Evolutionary conservation across 2,113 vertebrate genomes (phyloP).

Genomic region (Gnathonemus longibarbis): DNA sequence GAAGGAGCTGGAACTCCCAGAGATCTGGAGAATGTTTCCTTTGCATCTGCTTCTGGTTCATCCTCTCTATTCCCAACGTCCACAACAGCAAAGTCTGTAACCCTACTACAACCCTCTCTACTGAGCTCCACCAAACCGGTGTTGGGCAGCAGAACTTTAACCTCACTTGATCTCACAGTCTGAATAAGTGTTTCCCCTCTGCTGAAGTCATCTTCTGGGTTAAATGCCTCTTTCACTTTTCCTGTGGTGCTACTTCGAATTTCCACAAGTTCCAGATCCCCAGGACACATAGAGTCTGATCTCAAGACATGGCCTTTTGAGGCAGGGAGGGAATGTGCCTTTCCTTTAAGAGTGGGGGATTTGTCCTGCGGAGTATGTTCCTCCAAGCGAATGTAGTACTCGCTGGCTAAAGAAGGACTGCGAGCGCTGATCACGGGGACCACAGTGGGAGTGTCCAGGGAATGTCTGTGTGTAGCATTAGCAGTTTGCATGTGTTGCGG

Average conservation of each 20-base stretch:
- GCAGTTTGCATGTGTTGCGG: slow-evolving; percentile 62
- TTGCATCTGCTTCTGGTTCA: slow-evolving; percentile 30
- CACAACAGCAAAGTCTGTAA: slow-evolving; percentile 65
- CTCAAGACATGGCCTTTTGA: slow-evolving; percentile 21
- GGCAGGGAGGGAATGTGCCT: slow-evolving; percentile 26
- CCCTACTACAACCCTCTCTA: slow-evolving; percentile 53
- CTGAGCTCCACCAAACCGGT: slow-evolving; percentile 61
- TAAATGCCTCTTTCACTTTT: slow-evolving; percentile 53
- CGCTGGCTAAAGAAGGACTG: slow-evolving; percentile 81
- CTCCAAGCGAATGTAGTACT: slow-evolving; percentile 85
- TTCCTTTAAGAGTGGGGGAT: slow-evolving; percentile 56
- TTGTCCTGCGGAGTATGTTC: slow-evolving; percentile 73
- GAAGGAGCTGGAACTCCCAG: slow-evolving; percentile 53
- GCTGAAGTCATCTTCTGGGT: slow-evolving; percentile 38
- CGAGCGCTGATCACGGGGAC: slow-evolving; percentile 86
- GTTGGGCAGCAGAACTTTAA: slow-evolving; percentile 57
- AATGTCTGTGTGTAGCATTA: slow-evolving; percentile 66
- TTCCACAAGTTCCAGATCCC: slow-evolving; percentile 65
- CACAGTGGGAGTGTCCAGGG: slow-evolving; percentile 78
- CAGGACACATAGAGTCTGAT: slow-evolving; percentile 39
- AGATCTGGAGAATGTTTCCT: slow-evolving; percentile 42
- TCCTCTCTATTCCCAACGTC: slow-evolving; percentile 53
- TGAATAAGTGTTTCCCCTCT: slow-evolving; percentile 44
- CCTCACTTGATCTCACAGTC: slow-evolving; percentile 56
- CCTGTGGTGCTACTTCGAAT: slow-evolving; percentile 54